Percentiles rank a stretch among this genome's conserved stretches.
Evolutionary conservation across 2,888 invertebrate genomes (phyloP).

Genomic region (Aradus depressus): DNA sequence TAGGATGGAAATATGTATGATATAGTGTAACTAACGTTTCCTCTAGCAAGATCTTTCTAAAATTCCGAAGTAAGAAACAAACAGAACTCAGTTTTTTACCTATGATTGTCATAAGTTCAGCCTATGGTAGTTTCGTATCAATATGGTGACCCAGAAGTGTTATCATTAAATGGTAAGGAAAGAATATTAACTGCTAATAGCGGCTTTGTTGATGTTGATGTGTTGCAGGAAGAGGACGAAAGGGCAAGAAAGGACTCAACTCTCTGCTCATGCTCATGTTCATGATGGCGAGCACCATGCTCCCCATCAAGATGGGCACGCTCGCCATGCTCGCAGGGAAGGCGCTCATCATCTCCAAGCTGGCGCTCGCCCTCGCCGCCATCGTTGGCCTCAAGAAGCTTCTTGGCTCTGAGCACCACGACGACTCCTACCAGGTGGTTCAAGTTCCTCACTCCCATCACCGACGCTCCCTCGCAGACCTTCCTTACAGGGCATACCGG

Average conservation of each 20-base stretch:
- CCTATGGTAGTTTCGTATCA: no score
- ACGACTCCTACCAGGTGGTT: slow-evolving; percentile 29
- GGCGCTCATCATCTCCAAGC: slow-evolving; percentile 71
- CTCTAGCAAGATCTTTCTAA: no score
- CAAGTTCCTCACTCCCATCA: no score
- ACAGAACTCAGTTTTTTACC: no score
- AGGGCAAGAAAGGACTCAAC: slow-evolving; percentile 58
- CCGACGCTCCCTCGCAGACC: no score
- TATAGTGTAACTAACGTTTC: no score
- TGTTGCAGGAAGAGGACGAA: slow-evolving; percentile 43
- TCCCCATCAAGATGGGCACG: slow-evolving; percentile 72
- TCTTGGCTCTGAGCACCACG: slow-evolving; percentile 44
- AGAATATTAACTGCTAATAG: no score
- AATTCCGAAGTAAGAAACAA: no score
- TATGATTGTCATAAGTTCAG: background rate
- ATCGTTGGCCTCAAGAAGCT: slow-evolving; percentile 79
- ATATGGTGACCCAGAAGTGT: no score
- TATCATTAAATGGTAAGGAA: no score
- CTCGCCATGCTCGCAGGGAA: slow-evolving; percentile 73
- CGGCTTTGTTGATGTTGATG: background rate
- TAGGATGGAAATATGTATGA: no score
- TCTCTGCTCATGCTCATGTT: slow-evolving; percentile 66
- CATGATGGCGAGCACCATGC: slow-evolving; percentile 65
- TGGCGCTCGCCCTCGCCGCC: slow-evolving; percentile 68
- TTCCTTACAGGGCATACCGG: no score